phyloP scores from a whole-genome alignment of 2,113 vertebrate genomes.

The Macaca fascicularis region T2T-MFA8v1.1 NC_088376.1:109116501-109117000 shows the following conservation, averaged over 20 bases:
- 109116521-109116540: background rate
- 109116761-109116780: background rate
- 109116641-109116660: background rate
- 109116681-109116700: background rate
- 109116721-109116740: background rate
- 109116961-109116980: background rate
- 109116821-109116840: background rate
- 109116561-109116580: background rate
- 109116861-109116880: background rate
- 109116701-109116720: background rate
- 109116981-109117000: background rate
- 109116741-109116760: background rate
- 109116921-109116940: background rate
- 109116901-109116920: rapidly evolving
- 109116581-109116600: rapidly evolving
- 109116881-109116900: rapidly evolving
- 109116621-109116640: background rate
- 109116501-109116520: background rate
- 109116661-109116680: too few relatives aligned
- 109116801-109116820: rapidly evolving
- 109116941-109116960: rapidly evolving
- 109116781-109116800: background rate
- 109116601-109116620: background rate
- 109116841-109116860: background rate
- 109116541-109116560: background rate